Percentiles rank a stretch among this genome's conserved stretches.
These are phyloP conservation scores for Volucella bombylans DNA, from an alignment of 2,888 invertebrate genomes.

Conservation along the genomic window DNA sequence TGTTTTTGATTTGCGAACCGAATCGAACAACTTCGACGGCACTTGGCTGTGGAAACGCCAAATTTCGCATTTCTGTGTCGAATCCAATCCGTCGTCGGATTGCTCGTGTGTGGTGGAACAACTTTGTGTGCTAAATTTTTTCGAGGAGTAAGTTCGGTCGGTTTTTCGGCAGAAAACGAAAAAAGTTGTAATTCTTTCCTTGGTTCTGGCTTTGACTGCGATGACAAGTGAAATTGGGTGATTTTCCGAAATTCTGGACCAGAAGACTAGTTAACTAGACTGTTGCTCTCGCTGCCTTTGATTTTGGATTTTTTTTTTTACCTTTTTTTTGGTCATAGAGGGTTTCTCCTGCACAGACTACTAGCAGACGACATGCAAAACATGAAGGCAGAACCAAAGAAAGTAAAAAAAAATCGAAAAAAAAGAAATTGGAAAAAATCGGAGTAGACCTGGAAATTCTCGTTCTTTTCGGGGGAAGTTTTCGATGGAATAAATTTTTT, in stretches of 20 bases:
- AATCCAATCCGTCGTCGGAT: constrained; percentile 46
- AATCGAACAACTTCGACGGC: not conserved
- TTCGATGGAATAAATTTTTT: constrained; percentile 18
- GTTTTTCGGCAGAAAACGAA: not conserved
- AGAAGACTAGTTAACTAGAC: not conserved
- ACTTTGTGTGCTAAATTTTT: constrained; percentile 54
- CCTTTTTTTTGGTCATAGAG: not conserved
- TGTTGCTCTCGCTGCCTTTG: constrained; percentile 28
- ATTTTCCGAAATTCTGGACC: not conserved
- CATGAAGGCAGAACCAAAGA: constrained; percentile 48
- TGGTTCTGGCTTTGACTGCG: not conserved
- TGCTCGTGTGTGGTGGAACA: constrained; percentile 46
- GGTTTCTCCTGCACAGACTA: constrained; percentile 29
- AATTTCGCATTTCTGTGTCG: constrained; percentile 51
- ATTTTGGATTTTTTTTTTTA: constrained; percentile 9
- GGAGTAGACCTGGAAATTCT: constrained; percentile 58
- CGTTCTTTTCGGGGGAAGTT: constrained; percentile 40
- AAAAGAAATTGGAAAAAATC: constrained; percentile 20
- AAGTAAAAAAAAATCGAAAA: constrained; percentile 13
- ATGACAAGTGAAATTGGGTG: constrained; percentile 47
- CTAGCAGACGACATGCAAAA: constrained; percentile 40
- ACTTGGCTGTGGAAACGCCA: constrained; percentile 32
- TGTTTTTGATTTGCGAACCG: constrained; percentile 5
- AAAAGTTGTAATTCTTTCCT: not conserved
- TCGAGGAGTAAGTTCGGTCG: constrained; percentile 46